Evolutionary conservation across 2,797 vertebrate genomes (phyloP).

Genomic region (Falco concolor): DNA sequence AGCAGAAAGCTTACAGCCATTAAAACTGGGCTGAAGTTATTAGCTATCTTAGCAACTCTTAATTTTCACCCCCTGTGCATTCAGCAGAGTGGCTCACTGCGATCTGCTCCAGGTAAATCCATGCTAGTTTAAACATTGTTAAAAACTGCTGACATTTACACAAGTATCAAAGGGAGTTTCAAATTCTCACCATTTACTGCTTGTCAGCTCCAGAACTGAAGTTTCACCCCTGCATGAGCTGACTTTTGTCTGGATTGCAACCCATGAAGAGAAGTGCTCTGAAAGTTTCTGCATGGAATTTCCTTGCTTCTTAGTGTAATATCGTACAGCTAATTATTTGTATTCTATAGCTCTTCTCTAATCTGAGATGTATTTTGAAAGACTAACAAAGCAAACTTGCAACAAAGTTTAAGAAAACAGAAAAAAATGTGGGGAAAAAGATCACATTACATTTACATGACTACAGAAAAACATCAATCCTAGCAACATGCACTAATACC

Average conservation of each 20-base stretch:
- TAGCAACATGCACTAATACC: accelerated
- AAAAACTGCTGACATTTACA: neutral
- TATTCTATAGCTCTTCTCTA: neutral
- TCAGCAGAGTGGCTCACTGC: neutral
- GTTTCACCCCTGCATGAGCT: neutral
- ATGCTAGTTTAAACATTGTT: neutral
- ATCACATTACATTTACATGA: neutral
- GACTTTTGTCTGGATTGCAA: neutral
- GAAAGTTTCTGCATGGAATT: neutral
- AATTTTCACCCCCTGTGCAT: slow-evolving; percentile 6
- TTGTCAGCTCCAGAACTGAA: neutral
- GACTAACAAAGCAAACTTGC: neutral
- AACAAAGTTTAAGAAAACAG: neutral
- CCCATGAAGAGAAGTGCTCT: neutral
- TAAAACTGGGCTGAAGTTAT: neutral
- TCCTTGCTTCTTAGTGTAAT: neutral
- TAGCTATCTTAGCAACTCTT: neutral
- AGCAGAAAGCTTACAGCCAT: neutral
- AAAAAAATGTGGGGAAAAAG: neutral
- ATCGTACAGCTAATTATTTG: neutral
- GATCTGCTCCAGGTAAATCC: neutral
- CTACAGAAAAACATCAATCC: neutral
- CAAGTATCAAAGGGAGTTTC: neutral
- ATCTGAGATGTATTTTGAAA: neutral
- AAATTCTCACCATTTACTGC: neutral